Base-by-base conservation (phyloP, 2,888 invertebrate genomes). In the Cactoblastis cactorum region DNA sequence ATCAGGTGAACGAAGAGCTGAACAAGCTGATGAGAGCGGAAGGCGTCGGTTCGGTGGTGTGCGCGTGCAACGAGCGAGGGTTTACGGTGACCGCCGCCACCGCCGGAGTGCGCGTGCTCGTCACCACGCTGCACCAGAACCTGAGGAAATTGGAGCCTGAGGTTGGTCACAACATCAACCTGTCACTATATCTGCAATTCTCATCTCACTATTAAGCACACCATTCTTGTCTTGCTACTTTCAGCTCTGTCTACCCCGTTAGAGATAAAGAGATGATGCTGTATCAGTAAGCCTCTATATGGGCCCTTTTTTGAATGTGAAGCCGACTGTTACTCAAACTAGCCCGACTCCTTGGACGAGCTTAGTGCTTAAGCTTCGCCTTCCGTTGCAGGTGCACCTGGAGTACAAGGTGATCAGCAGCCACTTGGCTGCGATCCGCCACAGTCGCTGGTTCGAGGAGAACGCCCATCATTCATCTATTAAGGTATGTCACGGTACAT, bases 391-490 rank as follows among this genome's bases (percentile, higher is more conserved):
- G 90, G 94, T 94, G 1, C 94, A 94, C 65, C 69, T 94, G 55
- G 94, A 94, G 45, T 92, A 92, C 57, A 94, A 94, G 74, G 91
- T 95, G 37, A 94, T 98, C 88, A 94, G 95, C 80, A 94, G 96
- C 50, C 98, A 98, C 78, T 87, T 98, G 69, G 96, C 97, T 0
- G 97, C 98, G 0, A 97, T 99, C 56, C 92, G 98, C 19, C 99
- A 99, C 81, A 96, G 97, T 53, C 93, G 98, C 22, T 99, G 99
- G 99, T 98, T 98, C 80, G 97, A 98, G 75, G 98, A 98, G 77
- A 97, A 97, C 74, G 97, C 97, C 0, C 96, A 96, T 74, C 97
- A 97, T 78, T 97, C 97, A 3, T 96, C 96, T 28, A 96, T 98
- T 54, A 98, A 98, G 91, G 92, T 92, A 54, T 22, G 17, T 1